Evolutionary conservation across 2,888 invertebrate genomes (phyloP).

Genomic region (Morpho helenor): DNA sequence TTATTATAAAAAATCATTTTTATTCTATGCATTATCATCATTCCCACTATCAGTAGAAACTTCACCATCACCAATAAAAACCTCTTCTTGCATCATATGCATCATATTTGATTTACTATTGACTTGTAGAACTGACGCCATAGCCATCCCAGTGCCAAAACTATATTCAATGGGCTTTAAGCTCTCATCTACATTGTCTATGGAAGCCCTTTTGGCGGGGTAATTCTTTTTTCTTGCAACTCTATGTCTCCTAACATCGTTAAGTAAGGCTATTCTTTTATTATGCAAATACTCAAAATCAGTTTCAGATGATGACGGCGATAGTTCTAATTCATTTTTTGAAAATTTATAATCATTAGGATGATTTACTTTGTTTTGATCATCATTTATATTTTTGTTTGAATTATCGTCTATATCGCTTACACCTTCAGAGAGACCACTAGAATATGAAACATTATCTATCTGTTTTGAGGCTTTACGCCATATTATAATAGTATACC

Average conservation of each 20-base stretch:
- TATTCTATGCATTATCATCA: conserved; percentile 47
- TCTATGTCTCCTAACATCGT: conserved; percentile 55
- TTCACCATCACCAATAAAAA: conserved; percentile 68
- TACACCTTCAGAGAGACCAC: conserved; percentile 36
- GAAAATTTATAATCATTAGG: conserved; percentile 40
- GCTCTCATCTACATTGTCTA: conserved; percentile 59
- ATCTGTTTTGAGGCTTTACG: conserved; percentile 33
- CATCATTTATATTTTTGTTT: conserved; percentile 21
- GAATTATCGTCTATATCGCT: conserved; percentile 39
- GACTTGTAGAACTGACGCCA: conserved; percentile 67
- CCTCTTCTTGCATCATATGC: conserved; percentile 54
- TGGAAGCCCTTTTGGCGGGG: conserved; percentile 36
- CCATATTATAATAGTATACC: conserved; percentile 44
- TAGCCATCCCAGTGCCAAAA: conserved; percentile 70
- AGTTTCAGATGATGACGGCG: conserved; percentile 54
- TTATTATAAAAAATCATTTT: neutral
- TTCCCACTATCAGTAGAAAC: conserved; percentile 71
- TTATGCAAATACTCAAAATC: conserved; percentile 49
- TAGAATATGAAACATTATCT: conserved; percentile 29
- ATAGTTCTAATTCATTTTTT: conserved; percentile 56
- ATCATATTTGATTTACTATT: conserved; percentile 42
- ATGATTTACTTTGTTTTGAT: conserved; percentile 22
- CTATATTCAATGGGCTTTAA: conserved; percentile 67
- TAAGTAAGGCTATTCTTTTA: conserved; percentile 42
- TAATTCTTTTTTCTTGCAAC: conserved; percentile 54